Conservation (phyloP, 2,113 vertebrate species). For the Mesembrinibis cayennensis region DNA sequence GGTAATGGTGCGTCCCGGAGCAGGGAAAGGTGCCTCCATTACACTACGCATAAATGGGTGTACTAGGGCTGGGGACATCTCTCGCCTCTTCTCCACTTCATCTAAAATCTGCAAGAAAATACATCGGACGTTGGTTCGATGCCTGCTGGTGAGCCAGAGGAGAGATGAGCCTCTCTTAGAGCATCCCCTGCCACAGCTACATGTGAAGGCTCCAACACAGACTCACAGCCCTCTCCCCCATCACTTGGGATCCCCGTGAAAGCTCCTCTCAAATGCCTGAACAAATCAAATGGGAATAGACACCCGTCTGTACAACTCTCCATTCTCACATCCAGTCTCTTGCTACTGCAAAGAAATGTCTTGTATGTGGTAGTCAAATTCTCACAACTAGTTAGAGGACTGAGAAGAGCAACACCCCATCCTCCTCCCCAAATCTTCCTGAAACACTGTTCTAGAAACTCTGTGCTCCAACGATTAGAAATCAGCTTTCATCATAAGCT, state of each 20-base stretch:
- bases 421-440: background rate
- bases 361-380: background rate
- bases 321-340: background rate
- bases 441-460: background rate
- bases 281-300: background rate
- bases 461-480: background rate
- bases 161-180: background rate
- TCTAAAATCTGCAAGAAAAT: conserved; percentile 86
- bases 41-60: conserved; percentile 95
- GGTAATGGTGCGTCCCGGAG: conserved; percentile 90
- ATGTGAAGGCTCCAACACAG: background rate
- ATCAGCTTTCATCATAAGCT: background rate
- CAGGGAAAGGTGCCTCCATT: conserved; percentile 97
- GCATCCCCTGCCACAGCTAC: background rate
- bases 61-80: conserved; percentile 91
- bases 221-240: background rate
- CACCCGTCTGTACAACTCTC: background rate
- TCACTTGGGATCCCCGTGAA: background rate
- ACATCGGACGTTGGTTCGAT: background rate
- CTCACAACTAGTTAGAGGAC: background rate
- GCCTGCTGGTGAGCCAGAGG: background rate
- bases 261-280: background rate
- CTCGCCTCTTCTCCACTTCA: conserved; percentile 92
- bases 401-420: background rate
- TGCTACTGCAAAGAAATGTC: background rate